Evolutionary conservation across 2,888 invertebrate species (phyloP).

Genomic region (Fragum fragum): DNA sequence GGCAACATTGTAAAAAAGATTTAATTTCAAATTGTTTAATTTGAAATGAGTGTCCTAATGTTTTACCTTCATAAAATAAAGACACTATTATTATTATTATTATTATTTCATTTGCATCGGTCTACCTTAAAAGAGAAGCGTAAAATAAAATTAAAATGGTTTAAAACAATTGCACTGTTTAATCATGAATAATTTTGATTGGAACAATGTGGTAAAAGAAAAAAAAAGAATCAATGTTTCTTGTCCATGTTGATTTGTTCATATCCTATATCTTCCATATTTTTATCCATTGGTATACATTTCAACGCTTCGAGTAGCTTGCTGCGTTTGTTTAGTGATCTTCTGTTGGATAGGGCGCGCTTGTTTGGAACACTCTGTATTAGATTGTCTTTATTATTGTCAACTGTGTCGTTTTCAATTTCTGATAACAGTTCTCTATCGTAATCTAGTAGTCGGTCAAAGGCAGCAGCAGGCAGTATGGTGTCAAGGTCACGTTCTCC

Average conservation of each 20-base stretch:
- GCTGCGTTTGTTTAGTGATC: background rate
- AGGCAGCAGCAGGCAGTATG: background rate
- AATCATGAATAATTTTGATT: background rate
- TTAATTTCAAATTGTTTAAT: no score
- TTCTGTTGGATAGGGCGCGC: background rate
- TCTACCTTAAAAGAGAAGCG: no score
- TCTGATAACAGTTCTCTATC: background rate
- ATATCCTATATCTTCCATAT: background rate
- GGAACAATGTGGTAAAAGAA: background rate
- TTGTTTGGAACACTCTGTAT: background rate
- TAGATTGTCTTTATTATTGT: background rate
- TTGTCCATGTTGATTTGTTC: conserved; percentile 11
- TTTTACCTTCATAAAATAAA: no score
- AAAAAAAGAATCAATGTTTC: background rate
- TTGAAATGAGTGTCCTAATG: no score
- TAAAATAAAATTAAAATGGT: background rate
- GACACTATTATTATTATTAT: no score
- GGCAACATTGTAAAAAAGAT: no score
- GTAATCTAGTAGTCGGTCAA: background rate
- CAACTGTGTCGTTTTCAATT: background rate
- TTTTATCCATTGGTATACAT: background rate
- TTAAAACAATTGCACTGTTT: background rate
- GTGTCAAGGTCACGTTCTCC: background rate
- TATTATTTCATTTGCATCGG: no score
- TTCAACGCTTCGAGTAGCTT: conserved; percentile 1